Base-by-base conservation (phyloP, 1,140 invertebrate species). In the Scaptomyza pallida region DNA sequence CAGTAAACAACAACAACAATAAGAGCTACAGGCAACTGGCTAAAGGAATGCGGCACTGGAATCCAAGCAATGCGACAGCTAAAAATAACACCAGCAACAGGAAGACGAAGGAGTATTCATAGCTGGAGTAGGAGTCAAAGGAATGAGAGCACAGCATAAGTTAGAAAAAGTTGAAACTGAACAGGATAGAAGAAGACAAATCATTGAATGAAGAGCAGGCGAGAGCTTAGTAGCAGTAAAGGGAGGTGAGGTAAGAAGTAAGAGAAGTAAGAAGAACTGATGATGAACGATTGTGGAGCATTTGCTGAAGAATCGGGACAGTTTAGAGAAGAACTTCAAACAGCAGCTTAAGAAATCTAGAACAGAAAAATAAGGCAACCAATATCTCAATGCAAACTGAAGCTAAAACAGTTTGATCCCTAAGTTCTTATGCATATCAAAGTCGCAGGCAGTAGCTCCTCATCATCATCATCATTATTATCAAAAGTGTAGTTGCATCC, bases 31-130 rank as follows among this genome's bases (percentile, higher is more conserved):
- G 13, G 21, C 47, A 43, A 72, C 60, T 61, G 62, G 69, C 56
- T 37, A 44, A n/a, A 54, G 73, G 81, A 85, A 85, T 85, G 81
- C 81, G 73, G 73, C 77, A 67, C 43, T 48, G 77, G 81, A 77
- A 86, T 85, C 44, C 78, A 59, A 68, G 64, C 50, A 81, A 85
- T 81, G 81, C 81, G 62, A 81, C 81, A 81, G 80, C 81, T 85
- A 86, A 85, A 85, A 85, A 86, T 85, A 85, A 85, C 80, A 86
- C 76, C 83, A 74, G 52, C 41, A 72, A 45, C 64, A 61, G 56
- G 16, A 52, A 44, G 43, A 37, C 4, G 33, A 5, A 43, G 41
- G 41, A 43, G 41, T 8, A 3, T 3, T 3, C 1, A 30, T 13
- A 26, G 33, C 5, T 43, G 15, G 23, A 47, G 40, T 16, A 51